Percentiles rank a stretch among this genome's conserved stretches.
Conservation (phyloP, 2,888 invertebrate genomes). For the Rotaria sp. region DNA sequence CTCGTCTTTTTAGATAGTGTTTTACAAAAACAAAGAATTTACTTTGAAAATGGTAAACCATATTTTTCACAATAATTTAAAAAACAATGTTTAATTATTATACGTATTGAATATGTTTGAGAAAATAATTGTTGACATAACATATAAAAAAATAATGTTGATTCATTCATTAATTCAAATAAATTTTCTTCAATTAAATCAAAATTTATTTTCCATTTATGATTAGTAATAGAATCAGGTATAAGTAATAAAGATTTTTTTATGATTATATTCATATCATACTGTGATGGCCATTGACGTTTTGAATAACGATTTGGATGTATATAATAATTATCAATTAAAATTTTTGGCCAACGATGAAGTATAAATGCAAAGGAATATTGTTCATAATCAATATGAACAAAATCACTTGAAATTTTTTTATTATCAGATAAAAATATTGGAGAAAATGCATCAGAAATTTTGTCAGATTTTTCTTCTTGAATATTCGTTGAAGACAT, state of each 20-base stretch:
- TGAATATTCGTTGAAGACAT: not conserved
- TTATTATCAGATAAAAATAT: not conserved
- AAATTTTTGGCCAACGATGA: not conserved
- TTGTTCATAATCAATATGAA: constrained; percentile 19
- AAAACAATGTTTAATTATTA: not conserved
- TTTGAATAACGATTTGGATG: not conserved
- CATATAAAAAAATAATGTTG: not conserved
- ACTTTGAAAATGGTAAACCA: constrained; percentile 24
- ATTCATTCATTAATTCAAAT: constrained; percentile 14
- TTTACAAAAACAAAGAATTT: not conserved
- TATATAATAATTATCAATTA: not conserved
- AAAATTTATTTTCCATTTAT: constrained; percentile 16
- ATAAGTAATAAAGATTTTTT: not conserved
- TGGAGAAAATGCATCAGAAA: not conserved
- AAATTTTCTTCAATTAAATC: not conserved
- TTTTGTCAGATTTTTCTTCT: not conserved
- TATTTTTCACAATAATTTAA: constrained; percentile 28
- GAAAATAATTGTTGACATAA: constrained; percentile 13
- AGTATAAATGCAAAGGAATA: not conserved
- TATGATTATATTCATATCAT: not conserved
- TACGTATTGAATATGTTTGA: not conserved
- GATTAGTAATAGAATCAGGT: not conserved
- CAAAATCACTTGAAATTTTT: not conserved
- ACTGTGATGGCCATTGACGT: constrained; percentile 9
- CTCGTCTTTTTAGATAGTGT: too few relatives aligned